These are phyloP conservation scores for Meandrusa payeni DNA, from an alignment of 2,888 invertebrate species.

Conservation along the genomic window DNA sequence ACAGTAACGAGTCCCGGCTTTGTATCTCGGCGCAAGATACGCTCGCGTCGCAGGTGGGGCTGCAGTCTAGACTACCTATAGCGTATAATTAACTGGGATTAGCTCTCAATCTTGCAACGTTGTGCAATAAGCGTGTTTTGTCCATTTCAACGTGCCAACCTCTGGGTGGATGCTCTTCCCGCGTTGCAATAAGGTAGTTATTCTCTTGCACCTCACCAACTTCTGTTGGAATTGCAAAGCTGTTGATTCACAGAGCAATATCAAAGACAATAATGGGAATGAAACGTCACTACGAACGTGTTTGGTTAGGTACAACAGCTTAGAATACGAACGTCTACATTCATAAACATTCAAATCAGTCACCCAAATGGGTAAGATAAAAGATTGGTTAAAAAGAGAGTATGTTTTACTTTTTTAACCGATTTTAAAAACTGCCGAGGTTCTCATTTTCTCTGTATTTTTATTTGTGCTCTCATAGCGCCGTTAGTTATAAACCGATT, in stretches of 20 bases:
- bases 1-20: slow-evolving; percentile 19
- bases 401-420: too few relatives aligned
- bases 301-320: too few relatives aligned
- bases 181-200: slow-evolving; percentile 2
- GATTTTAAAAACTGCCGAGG: too few relatives aligned
- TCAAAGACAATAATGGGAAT: slow-evolving; percentile 16
- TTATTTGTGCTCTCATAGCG: too few relatives aligned
- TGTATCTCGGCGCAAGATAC: slow-evolving; percentile 19
- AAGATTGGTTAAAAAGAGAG: too few relatives aligned
- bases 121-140: slow-evolving; percentile 25
- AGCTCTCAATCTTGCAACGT: slow-evolving; percentile 44
- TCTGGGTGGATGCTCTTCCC: slow-evolving; percentile 2
- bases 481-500: too few relatives aligned
- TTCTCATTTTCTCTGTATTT: too few relatives aligned
- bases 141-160: slow-evolving; percentile 12
- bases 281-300: slow-evolving; percentile 4
- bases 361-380: too few relatives aligned
- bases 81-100: slow-evolving; percentile 57
- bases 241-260: slow-evolving; percentile 13
- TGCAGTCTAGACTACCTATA: slow-evolving; percentile 31
- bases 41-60: slow-evolving; percentile 20
- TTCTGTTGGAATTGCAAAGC: slow-evolving; percentile 9
- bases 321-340: too few relatives aligned
- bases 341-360: too few relatives aligned
- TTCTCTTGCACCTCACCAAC: neutral